phyloP scores from a whole-genome alignment of 1,140 invertebrate species.

The Eumeta japonica region DNA sequence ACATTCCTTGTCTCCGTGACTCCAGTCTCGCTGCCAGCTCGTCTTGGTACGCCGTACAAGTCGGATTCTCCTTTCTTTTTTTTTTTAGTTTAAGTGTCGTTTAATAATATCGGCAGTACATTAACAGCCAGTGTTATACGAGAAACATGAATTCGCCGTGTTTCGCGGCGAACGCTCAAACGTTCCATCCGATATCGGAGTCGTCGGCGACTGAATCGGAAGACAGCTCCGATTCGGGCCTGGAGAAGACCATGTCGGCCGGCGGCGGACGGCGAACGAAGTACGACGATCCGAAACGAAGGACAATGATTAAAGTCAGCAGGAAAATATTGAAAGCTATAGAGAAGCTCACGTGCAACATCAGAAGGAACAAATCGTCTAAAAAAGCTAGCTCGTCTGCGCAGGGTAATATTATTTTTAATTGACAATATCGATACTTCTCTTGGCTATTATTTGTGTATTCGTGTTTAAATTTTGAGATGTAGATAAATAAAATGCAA shows the following conservation, averaged over 20 bases:
- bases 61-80: no score
- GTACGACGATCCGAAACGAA: conserved; percentile 44
- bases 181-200: conserved; percentile 47
- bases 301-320: conserved; percentile 53
- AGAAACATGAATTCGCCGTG: conserved; percentile 38
- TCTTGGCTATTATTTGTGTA: no score
- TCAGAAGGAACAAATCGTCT: conserved; percentile 28
- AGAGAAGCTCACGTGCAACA: conserved; percentile 43
- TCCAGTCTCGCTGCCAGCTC: conserved; percentile 30
- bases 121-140: background rate
- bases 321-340: conserved; percentile 48
- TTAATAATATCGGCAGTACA: no score
- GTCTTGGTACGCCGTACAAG: no score
- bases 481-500: no score
- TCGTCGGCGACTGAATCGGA: conserved; percentile 49
- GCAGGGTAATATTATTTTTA: no score
- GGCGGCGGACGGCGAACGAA: conserved; percentile 35
- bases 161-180: conserved; percentile 37
- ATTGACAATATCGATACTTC: no score
- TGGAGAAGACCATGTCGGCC: conserved; percentile 37
- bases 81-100: background rate
- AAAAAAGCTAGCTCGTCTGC: conserved; percentile 26
- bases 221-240: conserved; percentile 39
- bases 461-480: no score
- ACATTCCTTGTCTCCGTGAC: no score